Evolutionary conservation across 2,888 invertebrate species (phyloP), one percentile per base, ranked within the genome.

Genomic region (Leucozona laternaria): DNA sequence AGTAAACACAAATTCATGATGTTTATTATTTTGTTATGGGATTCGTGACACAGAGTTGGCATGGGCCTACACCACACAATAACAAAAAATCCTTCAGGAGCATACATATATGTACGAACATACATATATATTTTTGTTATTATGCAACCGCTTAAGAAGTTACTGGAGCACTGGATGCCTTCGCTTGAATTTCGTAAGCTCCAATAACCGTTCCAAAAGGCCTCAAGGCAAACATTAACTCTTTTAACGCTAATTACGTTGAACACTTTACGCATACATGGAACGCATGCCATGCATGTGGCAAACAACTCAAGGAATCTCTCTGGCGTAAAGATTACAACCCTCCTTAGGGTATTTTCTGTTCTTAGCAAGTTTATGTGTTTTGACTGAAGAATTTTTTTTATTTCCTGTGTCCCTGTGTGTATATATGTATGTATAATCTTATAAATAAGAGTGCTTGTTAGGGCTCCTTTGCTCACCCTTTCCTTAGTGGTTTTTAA

Each of bases 211-310:
- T 64, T 43, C 2, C 13, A 11, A 48, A 48, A 28, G 62, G 43
- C 45, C 8, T 64, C 25, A 31, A 64, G 17, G 55, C 53, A 73
- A 60, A 73, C 72, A 72, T 78, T 72, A 78, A 78, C 72, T 82
- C 68, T 82, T 82, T 72, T 72, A 28, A 71, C 66, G 78, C 72
- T 78, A 82, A 82, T 82, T 77, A 77, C 31, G 45, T 66, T 78
- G 43, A 72, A 72, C 82, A 72, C 57, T 82, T 78, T 43, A 60
- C 66, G 72, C 78, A 55, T 55, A 80, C 71, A 70, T 31, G 31
- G 34, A 71, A 64, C 70, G 48, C 57, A 64, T 64, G 66, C 72
- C 82, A 82, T 72, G 82, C 82, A 64, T 64, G 72, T 73, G 66
- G 43, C 22, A 34, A 75, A 45, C 64, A 64, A 25, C 45, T 45